phyloP scores from a whole-genome alignment of 2,797 vertebrate species.

The Scolopax bukidnonensis region DNA sequence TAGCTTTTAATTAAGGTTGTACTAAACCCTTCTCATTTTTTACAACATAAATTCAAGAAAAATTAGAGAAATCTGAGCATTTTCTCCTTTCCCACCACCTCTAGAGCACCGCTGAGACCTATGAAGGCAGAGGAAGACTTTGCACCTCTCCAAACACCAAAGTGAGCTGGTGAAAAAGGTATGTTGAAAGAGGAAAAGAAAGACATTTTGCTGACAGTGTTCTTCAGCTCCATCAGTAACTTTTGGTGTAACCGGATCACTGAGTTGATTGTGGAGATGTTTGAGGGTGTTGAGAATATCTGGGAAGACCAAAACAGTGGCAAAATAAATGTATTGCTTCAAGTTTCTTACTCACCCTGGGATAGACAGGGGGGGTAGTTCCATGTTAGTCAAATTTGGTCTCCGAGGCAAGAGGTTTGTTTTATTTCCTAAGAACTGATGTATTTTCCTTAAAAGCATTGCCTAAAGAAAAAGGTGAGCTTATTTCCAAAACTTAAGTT shows the following conservation, averaged over 20 bases:
- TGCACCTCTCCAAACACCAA: not conserved
- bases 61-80: not conserved
- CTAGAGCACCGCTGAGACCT: not conserved
- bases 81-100: not conserved
- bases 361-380: not conserved
- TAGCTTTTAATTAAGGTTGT: not conserved
- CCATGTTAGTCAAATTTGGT: not conserved
- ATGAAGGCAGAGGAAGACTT: rapidly evolving
- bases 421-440: not conserved
- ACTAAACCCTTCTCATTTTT: not conserved
- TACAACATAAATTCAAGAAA: not conserved
- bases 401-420: rapidly evolving
- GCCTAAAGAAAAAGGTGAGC: not conserved
- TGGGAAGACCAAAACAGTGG: not conserved
- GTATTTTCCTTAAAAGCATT: not conserved
- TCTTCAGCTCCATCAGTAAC: not conserved
- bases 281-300: not conserved
- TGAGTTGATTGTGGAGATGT: rapidly evolving
- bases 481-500: not conserved
- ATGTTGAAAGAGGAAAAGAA: not conserved
- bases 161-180: not conserved
- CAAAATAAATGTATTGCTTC: not conserved
- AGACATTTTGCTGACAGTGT: not conserved
- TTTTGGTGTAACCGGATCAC: not conserved
- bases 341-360: not conserved